Conservation (phyloP, 2,797 vertebrate species). For the Bryconaethiops microstoma region DNA sequence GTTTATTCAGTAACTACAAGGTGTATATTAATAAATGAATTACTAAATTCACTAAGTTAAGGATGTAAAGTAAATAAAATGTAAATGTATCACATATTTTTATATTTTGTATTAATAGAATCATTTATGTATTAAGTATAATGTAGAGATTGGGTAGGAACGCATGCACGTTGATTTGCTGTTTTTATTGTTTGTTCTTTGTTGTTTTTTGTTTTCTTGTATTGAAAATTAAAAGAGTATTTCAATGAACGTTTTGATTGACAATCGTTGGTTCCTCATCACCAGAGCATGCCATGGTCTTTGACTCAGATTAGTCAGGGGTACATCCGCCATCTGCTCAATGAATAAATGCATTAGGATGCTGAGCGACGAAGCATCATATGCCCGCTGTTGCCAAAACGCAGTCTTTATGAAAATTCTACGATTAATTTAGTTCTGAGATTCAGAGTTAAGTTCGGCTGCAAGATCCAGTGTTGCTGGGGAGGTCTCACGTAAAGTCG, state of each 20-base stretch:
- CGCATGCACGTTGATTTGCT: constrained; percentile 78
- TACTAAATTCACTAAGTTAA: constrained; percentile 93
- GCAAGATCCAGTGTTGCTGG: no score
- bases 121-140: constrained; percentile 90
- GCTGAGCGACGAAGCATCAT: constrained; percentile 52
- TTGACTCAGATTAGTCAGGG: constrained; percentile 34
- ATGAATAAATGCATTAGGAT: constrained; percentile 66
- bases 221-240: constrained; percentile 79
- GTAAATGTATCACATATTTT: constrained; percentile 99
- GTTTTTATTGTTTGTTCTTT: constrained; percentile 54
- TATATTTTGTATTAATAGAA: constrained; percentile 99
- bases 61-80: constrained; percentile 95
- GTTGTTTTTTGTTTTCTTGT: constrained; percentile 58
- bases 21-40: constrained; percentile 80
- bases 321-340: constrained; percentile 63
- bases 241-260: constrained; percentile 69
- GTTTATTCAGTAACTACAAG: constrained; percentile 69
- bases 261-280: constrained; percentile 58
- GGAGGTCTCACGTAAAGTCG: background rate
- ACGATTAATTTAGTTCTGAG: background rate
- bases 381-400: constrained; percentile 50
- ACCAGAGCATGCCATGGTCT: constrained; percentile 45
- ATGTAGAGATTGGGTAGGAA: constrained; percentile 76
- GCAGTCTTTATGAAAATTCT: constrained; percentile 42
- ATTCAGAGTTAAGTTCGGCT: background rate